Evolutionary conservation across 2,888 invertebrate species (phyloP), one percentile per base, ranked within the genome.

Genomic region (Macaria notata): DNA sequence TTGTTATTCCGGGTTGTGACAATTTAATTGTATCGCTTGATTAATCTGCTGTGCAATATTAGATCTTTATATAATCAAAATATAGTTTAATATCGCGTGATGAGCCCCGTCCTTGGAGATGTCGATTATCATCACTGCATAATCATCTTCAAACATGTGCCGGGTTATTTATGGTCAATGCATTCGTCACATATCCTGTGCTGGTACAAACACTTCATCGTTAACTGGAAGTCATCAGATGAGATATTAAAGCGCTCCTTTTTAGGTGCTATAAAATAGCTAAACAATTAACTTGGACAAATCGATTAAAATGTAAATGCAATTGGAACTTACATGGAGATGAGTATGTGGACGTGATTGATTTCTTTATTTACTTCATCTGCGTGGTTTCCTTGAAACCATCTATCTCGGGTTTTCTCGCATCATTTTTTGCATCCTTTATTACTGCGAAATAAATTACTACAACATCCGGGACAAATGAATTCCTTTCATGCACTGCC

Each of bases 1-100:
- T 54, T 56, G 55, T 57, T 66, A 74, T 81, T 83, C 81, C 80
- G 80, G 77, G 71, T 79, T 72, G 64, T 59, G 58, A 64, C 66
- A 69, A 62, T 65, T 60, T 61, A 64, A 64, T 66, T 57, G 64
- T 61, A 59, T 54, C 36, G n/a, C 31, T 36, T 42, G 52, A 66
- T 51, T 48, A 49, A 58, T 38, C 54, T 61, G 56, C 49, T 53
- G 43, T 29, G 29, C 57, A 55, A 59, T 36, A 55, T 51, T 59
- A 43, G 43, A 46, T 38, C 55, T 59, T 54, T 46, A n/a, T 48
- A 55, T 47, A 54, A 46, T 52, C 4, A 50, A 29, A 42, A 51
- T 43, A 57, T 56, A 36, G 48, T 43, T 61, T 62, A 30, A 41
- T 54, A 53, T 50, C 7, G 39, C 38, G 31, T 39, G 36, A 46